Evolutionary conservation across 2,888 invertebrate genomes (phyloP).

Genomic region (Heliconius aoede): DNA sequence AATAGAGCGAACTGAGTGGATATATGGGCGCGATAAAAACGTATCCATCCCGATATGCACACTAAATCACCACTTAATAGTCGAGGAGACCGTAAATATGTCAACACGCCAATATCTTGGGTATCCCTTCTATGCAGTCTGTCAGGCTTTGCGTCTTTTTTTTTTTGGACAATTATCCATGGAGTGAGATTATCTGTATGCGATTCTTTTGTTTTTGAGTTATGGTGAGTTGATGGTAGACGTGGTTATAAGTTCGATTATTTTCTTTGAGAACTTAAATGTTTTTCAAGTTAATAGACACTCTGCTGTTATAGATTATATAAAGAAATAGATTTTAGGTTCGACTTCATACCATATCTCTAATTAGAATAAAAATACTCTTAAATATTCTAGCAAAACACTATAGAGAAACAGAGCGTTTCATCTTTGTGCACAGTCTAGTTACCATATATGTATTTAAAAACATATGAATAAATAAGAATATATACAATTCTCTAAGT

Average conservation of each 20-base stretch:
- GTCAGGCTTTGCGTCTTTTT: conserved; percentile 58
- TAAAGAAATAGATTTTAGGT: not conserved
- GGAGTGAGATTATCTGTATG: conserved; percentile 29
- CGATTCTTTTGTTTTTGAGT: conserved; percentile 26
- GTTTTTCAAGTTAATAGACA: not conserved
- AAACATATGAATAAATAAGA: too few species aligned
- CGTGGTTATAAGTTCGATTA: not conserved
- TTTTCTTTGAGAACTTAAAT: too few species aligned
- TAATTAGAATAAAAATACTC: too few species aligned
- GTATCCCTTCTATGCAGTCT: conserved; percentile 59
- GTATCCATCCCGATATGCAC: conserved; percentile 82
- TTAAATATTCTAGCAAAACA: too few species aligned
- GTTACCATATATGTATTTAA: too few species aligned
- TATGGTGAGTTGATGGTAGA: not conserved
- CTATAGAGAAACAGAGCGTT: too few species aligned
- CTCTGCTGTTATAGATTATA: too few species aligned
- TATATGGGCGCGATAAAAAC: conserved; percentile 82
- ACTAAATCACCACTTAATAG: conserved; percentile 83
- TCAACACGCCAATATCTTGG: conserved; percentile 82
- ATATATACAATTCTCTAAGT: not conserved
- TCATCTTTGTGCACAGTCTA: too few species aligned
- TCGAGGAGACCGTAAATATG: conserved; percentile 81
- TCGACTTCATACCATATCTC: not conserved
- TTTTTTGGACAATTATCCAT: conserved; percentile 49
- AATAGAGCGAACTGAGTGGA: conserved; percentile 76